phyloP scores from a whole-genome alignment of 1,140 invertebrate species.

The Spodoptera frugiperda region DNA sequence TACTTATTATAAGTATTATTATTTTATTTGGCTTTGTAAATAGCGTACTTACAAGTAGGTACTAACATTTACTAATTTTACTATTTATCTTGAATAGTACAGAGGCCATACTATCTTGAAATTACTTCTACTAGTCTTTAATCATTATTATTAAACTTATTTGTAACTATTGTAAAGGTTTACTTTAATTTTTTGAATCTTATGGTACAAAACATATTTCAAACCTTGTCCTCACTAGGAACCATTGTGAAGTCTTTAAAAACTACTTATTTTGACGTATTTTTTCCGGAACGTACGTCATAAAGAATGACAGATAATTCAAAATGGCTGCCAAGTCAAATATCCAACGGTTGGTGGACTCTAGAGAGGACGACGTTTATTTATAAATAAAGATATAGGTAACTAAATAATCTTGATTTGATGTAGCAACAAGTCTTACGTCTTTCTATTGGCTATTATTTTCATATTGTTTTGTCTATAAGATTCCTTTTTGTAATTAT shows the following conservation, averaged over 20 bases:
- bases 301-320: no score
- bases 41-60: slow-evolving; percentile 31
- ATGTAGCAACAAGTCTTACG: not conserved
- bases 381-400: no score
- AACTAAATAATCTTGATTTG: no score
- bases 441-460: not conserved
- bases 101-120: slow-evolving; percentile 71
- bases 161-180: slow-evolving; percentile 14
- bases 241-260: not conserved
- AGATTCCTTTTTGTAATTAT: not conserved
- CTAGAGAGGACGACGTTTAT: no score
- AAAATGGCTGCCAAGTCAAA: no score
- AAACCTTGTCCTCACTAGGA: not conserved
- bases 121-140: slow-evolving; percentile 54
- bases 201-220: not conserved
- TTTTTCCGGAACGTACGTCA: no score
- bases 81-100: slow-evolving; percentile 45
- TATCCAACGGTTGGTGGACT: no score
- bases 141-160: slow-evolving; percentile 21
- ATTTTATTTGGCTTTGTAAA: slow-evolving; percentile 51
- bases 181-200: slow-evolving; percentile 1
- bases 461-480: slow-evolving; percentile 19
- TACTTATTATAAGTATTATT: slow-evolving; percentile 1
- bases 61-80: slow-evolving; percentile 44
- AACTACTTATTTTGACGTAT: no score